Base-by-base conservation (phyloP, 2,113 vertebrate species). In the Alouatta palliata region DNA sequence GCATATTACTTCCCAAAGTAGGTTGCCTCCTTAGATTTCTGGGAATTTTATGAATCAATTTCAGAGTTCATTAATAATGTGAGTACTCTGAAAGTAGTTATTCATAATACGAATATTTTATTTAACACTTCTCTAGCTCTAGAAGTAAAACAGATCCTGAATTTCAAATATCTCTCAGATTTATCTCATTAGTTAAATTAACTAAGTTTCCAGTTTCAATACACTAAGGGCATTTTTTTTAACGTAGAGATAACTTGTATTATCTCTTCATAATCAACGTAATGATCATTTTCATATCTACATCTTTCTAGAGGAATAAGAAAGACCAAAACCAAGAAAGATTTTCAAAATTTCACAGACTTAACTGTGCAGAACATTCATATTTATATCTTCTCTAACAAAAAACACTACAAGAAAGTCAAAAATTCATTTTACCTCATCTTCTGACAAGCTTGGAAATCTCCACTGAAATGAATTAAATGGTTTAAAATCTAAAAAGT, bases 11-110 rank as follows among this genome's bases (percentile, higher is more conserved):
- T n/a, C 19, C 64, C 45, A 76, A 80, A 37, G 12, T 47, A 3
- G 3, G 35, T 40, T 73, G 13, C 17, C 45, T 61, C 43, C 47
- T 90, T 87, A 84, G 20, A 90, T 84, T 92, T 79, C 32, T 89
- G n/a, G 16, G 35, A 80, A 43, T 92, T 43, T 85, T 77, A 92
- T 85, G n/a, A 97, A 84, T 73, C n/a, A 88, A 82, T 82, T 45
- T 95, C 58, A 77, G 45, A 76, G 30, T 21, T 92, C 52, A 52
- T 88, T 81, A 90, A 14, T 58, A 88, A 87, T 12, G 0, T 43
- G 35, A 84, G 20, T 52, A 92, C 16, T 82, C 8, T 80, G 37
- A 12, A 90, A 76, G 30, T 73, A 16, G 35, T 49, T 56, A 40
- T 35, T 88, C n/a, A 54, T 37, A 90, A 90, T 17, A 61, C 20